phyloP scores from a whole-genome alignment of 2,113 vertebrate genomes.

The Pseudonaja textilis region DNA sequence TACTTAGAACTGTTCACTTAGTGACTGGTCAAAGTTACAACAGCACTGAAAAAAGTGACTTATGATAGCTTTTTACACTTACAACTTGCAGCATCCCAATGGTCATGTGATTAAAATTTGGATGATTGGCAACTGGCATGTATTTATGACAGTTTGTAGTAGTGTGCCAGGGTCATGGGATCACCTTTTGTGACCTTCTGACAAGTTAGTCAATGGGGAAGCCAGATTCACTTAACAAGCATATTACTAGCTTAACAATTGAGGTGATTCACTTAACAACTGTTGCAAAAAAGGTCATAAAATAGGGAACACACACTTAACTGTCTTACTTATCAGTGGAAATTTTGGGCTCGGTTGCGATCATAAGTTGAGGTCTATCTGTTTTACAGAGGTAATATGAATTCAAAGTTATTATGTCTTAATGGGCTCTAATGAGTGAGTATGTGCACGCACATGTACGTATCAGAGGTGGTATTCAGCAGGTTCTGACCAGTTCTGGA shows the following conservation, averaged over 20 bases:
- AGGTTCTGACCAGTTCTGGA: no score
- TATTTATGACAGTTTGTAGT: neutral
- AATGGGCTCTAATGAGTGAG: neutral
- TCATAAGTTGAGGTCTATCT: neutral
- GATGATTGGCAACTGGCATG: neutral
- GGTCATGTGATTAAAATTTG: neutral
- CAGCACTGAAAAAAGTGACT: neutral
- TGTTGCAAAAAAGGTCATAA: neutral
- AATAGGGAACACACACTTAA: neutral
- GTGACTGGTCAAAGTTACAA: neutral
- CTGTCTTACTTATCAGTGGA: neutral
- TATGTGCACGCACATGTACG: neutral
- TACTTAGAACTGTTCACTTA: neutral
- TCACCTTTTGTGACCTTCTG: neutral
- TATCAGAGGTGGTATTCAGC: no score
- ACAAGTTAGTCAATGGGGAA: neutral
- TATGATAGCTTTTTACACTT: neutral
- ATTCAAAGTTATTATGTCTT: neutral
- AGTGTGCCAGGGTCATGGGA: neutral
- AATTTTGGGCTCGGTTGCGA: neutral
- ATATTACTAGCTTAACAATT: neutral
- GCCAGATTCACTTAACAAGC: neutral
- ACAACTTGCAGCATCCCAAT: neutral
- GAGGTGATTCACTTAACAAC: no score
- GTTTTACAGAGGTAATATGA: neutral